Evolutionary conservation across 2,888 invertebrate species (phyloP), one percentile per base, ranked within the genome.

Genomic region (Scelioninae gen. 1): DNA sequence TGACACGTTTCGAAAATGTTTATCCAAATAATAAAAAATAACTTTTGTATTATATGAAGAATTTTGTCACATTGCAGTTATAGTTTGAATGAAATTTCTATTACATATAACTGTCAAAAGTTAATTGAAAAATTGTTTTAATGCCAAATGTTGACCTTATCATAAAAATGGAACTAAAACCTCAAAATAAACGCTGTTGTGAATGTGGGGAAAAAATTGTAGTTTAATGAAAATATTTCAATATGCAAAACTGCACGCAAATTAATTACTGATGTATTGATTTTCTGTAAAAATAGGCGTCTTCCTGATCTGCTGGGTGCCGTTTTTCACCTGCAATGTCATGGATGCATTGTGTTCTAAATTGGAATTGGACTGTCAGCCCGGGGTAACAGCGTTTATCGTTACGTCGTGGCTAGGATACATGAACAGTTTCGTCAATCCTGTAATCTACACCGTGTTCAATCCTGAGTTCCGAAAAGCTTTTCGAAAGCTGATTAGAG

Each of bases 391-490:
- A 23, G 96, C 96, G 62, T 99, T 99, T 93, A 96, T 98, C 90
- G 94, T 98, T 85, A 98, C 98, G 85, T 98, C 98, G 32, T 99
- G 99, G 99, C 94, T 99, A 77, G 99, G 99, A 63, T 99, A 99
- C 93, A 98, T 99, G 94, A 99, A 98, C 93, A 97, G 97, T 89
- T 97, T 97, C 92, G 96, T 97, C 82, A 97, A 97, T 93, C 98
- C 98, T 9, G 96, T 98, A 87, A 98, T 98, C 90, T 98, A 98
- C 92, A 98, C 98, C 80, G 98, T 97, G 91, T 97, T 98, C 93
- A 99, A 99, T 93, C 97, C 98, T 0, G 99, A 99, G 93, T 99
- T 99, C 93, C 95, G 99, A 86, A 98, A 98, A 94, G 99, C 99
- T 68, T 99, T 99, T 93, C 97, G 98, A 91, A 98, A 97, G 93